A percentile compares a stretch with the other conserved stretches of the same genome.
Evolutionary conservation across 2,113 vertebrate species (phyloP).

Genomic region (Elephantulus edwardii): DNA sequence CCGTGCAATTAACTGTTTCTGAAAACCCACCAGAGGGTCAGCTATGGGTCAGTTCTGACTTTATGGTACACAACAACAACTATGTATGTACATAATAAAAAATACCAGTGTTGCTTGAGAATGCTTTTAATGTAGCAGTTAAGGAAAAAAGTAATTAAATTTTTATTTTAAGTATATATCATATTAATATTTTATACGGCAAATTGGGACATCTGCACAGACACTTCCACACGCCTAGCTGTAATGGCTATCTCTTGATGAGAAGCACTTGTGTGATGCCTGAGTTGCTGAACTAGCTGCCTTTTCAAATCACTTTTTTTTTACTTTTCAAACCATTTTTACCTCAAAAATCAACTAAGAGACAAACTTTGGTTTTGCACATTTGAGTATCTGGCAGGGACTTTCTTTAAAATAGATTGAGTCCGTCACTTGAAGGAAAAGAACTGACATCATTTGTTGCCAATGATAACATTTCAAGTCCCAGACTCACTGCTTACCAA

Average conservation of each 20-base stretch:
- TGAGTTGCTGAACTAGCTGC: neutral
- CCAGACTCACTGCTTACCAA: neutral
- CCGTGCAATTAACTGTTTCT: no score
- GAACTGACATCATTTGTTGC: neutral
- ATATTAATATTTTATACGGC: neutral
- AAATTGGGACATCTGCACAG: neutral
- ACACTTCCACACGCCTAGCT: no score
- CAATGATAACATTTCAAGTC: neutral
- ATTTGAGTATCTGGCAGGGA: neutral
- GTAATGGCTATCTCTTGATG: neutral
- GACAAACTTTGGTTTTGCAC: neutral
- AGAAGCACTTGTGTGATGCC: neutral
- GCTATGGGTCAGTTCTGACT: no score
- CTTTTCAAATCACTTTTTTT: no score
- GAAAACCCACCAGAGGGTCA: no score
- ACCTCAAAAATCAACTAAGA: neutral
- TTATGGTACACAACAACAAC: neutral
- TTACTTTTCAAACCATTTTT: no score
- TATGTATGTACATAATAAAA: neutral
- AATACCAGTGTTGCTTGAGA: neutral
- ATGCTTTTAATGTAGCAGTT: neutral
- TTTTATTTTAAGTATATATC: neutral
- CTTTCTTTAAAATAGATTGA: constrained; percentile 44
- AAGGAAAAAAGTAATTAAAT: neutral
- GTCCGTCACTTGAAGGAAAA: neutral